Percentiles rank a stretch among this genome's conserved stretches.
Conservation (phyloP, 2,888 invertebrate genomes). For the Amiota minor region DNA sequence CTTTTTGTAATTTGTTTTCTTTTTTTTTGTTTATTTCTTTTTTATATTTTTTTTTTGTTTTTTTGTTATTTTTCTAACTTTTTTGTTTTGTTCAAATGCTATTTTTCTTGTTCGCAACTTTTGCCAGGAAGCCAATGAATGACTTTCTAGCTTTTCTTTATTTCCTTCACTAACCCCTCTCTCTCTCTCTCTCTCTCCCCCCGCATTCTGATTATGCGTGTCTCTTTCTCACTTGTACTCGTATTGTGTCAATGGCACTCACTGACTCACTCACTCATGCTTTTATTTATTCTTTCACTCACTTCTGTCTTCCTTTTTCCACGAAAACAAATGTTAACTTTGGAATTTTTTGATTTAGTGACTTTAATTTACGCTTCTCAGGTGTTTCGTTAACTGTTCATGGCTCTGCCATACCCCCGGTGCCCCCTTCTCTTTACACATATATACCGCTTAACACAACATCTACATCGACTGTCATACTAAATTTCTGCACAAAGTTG, state of each 20-base stretch:
- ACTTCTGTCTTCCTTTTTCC: constrained; percentile 31
- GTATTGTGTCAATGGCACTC: background rate
- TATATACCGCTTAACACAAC: constrained; percentile 23
- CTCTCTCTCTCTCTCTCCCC: no score
- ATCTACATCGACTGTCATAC: constrained; percentile 9
- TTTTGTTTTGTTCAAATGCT: background rate
- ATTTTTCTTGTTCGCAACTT: constrained; percentile 28
- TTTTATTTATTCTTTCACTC: constrained; percentile 41
- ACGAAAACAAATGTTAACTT: constrained; percentile 65
- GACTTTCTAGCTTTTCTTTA: constrained; percentile 2
- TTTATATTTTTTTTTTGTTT: background rate
- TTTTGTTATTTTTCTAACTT: background rate
- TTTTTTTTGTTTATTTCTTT: background rate
- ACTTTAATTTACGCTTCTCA: constrained; percentile 69
- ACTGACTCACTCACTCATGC: background rate
- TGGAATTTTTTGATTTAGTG: constrained; percentile 66
- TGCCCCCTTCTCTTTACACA: background rate
- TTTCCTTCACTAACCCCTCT: background rate
- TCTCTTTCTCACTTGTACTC: constrained; percentile 37
- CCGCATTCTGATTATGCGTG: background rate
- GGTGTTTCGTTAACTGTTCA: constrained; percentile 62
- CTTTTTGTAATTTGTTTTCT: background rate
- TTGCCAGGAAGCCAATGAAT: constrained; percentile 26
- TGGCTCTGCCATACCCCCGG: background rate
- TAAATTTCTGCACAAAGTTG: constrained; percentile 22